phyloP scores from a whole-genome alignment of 2,797 vertebrate genomes.

The Erithacus rubecula region DNA sequence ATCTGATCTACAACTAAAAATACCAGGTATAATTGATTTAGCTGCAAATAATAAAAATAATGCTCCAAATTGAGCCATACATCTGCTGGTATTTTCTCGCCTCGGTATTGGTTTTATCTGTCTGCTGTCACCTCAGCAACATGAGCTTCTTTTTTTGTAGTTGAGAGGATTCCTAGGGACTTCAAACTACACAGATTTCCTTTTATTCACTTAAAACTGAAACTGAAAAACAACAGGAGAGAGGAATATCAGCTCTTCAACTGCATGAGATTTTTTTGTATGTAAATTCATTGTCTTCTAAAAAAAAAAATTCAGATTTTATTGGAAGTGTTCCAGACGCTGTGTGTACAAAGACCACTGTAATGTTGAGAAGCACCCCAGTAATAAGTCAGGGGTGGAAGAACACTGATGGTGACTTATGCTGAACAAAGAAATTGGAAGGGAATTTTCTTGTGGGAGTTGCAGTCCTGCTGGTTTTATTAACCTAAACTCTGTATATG shows the following conservation, averaged over 20 bases:
- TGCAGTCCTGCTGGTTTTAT: background rate
- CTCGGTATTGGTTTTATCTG: background rate
- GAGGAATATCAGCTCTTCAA: background rate
- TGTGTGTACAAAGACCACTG: background rate
- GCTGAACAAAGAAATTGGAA: background rate
- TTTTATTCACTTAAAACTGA: constrained; percentile 3
- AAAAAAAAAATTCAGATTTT: background rate
- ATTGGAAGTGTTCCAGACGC: background rate
- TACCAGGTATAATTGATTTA: background rate
- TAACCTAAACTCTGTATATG: background rate
- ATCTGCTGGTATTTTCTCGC: background rate
- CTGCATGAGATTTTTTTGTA: background rate
- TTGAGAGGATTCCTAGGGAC: background rate
- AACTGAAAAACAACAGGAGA: background rate
- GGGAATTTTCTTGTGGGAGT: background rate
- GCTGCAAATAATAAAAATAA: background rate
- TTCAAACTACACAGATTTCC: background rate
- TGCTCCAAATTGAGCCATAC: background rate
- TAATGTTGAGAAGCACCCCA: background rate
- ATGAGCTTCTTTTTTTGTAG: background rate
- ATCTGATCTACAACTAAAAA: background rate
- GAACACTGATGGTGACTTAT: background rate
- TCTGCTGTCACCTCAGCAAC: background rate
- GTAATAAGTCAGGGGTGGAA: background rate
- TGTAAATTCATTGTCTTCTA: background rate